Evolutionary conservation across 2,888 invertebrate species (phyloP), one percentile per base, ranked within the genome.

Genomic region (Lycophotia porphyrea): DNA sequence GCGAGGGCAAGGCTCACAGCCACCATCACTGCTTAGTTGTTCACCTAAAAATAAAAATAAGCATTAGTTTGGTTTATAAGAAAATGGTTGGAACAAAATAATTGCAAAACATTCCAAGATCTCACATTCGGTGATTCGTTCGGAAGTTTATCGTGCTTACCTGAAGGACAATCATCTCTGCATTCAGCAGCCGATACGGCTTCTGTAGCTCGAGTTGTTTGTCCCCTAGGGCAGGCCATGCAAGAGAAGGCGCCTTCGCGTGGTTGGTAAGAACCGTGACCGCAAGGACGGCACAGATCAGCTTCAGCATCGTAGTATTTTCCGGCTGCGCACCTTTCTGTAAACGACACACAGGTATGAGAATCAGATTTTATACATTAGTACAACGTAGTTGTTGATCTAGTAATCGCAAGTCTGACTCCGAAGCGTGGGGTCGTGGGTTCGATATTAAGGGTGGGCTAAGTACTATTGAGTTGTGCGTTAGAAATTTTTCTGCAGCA

Each of bases 251-350:
- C 98, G 3, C 99, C 99, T 94, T 99, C 99, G 55, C 97, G 97
- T 0, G 99, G 97, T 92, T 99, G 99, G 94, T 98, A 99, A 91
- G 98, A 99, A 3, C 99, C 99, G 91, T 99, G 98, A 1, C 99
- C 99, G 92, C 99, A 99, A 85, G 98, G 98, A 71, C 98, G 97
- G 91, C 99, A 99, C 2, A 99, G 97, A 61, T 99, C 99, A 0
- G 98, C 98, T 63, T 98, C 98, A 58, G 98, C 98, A 91, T 99
- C 99, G 94, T 98, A 99, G 95, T 98, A 99, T 96, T 99, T 99
- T 79, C 99, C 99, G 79, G 99, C 98, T 8, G 99, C 98, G 92
- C 99, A 99, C 83, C 98, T 97, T 95, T 99, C 99, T 97, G 90
- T 1, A 88, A 89, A 69, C 2, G 2, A 68, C 63, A 74, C 1